Conservation (phyloP, 1,140 invertebrate species). For the Heliconius himera region DNA sequence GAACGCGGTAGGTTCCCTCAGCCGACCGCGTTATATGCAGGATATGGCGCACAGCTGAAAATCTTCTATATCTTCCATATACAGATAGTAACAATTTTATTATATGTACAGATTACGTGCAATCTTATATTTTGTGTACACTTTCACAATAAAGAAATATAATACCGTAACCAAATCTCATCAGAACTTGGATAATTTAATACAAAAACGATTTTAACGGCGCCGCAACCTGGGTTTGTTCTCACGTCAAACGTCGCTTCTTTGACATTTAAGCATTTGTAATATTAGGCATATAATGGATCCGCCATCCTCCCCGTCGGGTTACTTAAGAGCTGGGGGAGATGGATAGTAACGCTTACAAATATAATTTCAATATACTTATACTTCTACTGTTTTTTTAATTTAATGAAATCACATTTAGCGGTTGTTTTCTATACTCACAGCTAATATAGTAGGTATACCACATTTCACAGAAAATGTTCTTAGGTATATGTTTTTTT, state of each 20-base stretch:
- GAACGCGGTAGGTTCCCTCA: too few relatives aligned
- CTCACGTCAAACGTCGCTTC: slow-evolving; percentile 68
- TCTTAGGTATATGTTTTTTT: background rate
- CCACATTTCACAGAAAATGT: background rate
- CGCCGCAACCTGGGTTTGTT: slow-evolving; percentile 62
- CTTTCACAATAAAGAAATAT: background rate
- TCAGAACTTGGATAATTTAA: slow-evolving; percentile 2
- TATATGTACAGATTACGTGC: too few relatives aligned
- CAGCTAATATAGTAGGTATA: background rate
- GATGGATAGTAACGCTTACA: slow-evolving; percentile 3
- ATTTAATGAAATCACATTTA: background rate
- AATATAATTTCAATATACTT: background rate
- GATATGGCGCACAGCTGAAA: too few relatives aligned
- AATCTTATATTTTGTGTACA: background rate
- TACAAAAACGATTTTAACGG: slow-evolving; percentile 42
- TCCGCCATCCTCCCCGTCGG: slow-evolving; percentile 53
- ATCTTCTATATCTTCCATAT: too few relatives aligned
- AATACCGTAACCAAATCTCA: background rate
- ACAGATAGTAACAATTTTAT: too few relatives aligned
- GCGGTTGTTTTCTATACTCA: background rate
- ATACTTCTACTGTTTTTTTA: background rate
- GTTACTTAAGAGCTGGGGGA: slow-evolving; percentile 52
- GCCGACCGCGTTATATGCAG: too few relatives aligned
- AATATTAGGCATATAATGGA: slow-evolving; percentile 68
- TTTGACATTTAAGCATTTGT: slow-evolving; percentile 75